Conservation (phyloP, 2,113 vertebrate genomes). For the Orientallactaga bullata region DNA sequence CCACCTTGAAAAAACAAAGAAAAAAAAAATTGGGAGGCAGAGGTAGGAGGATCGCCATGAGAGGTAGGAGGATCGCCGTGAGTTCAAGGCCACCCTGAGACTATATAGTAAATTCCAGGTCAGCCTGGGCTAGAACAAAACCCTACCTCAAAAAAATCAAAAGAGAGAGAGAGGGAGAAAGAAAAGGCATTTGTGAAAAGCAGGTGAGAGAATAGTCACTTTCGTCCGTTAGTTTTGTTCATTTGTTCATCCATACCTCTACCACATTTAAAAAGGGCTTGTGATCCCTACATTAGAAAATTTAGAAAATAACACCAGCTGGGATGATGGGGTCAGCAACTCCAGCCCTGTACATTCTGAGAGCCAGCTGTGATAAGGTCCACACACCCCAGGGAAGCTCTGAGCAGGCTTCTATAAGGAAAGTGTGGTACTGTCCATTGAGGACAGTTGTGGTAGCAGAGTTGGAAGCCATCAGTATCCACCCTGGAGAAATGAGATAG, state of each 20-base stretch:
- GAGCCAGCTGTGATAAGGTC: background rate
- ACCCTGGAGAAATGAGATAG: accelerated
- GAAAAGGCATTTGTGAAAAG: background rate
- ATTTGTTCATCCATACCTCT: background rate
- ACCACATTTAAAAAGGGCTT: background rate
- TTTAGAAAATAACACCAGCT: background rate
- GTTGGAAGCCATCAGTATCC: background rate
- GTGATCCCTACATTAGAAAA: background rate
- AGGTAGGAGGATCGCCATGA: too few species aligned
- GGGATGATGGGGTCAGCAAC: background rate
- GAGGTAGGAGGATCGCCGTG: too few species aligned
- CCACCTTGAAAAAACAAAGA: too few species aligned
- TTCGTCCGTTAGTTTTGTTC: background rate
- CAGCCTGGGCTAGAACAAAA: background rate
- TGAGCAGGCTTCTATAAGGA: background rate
- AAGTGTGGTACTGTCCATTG: accelerated
- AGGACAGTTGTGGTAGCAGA: background rate
- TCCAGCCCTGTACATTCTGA: accelerated
- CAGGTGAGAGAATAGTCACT: background rate
- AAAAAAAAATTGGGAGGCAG: too few species aligned
- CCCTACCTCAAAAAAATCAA: too few species aligned
- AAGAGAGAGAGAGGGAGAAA: too few species aligned
- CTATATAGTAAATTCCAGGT: background rate
- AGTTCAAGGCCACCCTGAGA: too few species aligned
- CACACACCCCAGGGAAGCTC: background rate